Base-by-base conservation (phyloP, 92 coral and sea anemone genomes). In the Palythoa grandis region DNA sequence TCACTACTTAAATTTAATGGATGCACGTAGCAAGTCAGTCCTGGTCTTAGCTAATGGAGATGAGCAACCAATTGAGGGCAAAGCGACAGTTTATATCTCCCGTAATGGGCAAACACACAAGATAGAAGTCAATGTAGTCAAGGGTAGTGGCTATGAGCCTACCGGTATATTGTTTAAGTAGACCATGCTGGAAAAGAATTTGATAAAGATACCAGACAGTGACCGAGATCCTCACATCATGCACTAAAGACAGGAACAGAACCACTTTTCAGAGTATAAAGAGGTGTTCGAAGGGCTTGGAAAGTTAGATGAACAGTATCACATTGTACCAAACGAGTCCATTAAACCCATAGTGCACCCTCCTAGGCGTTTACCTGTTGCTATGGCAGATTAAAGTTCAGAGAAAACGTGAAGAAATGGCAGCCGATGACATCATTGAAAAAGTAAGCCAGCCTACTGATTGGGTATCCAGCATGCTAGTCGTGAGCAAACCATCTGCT, bases 111-210 rank as follows among this genome's bases (percentile, higher is more conserved):
- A 80, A 39, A 53, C 70, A 52, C 87, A 90, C 92, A 79, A 86
- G 25, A 78, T 90, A 1, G 78, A 70, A 69, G 90, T 73, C 48
- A 90, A 19, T 74, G 87, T 86, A 35, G 92, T 80, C 48, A 61
- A 66, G 78, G 87, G 90, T 23, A n/a, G 48, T 70, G 87, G 87
- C 11, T 89, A 90, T 67, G 87, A 90, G 78, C 92, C 90, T n/a
- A n/a, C n/a, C n/a, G n/a, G n/a, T 0, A 86, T 90, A 60, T 73
- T 86, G 35, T 90, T 68, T 47, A 86, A 90, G 87, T 53, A 90
- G 82, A n/a, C n/a, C n/a, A n/a, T n/a, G n/a, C n/a, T n/a, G n/a
- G n/a, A n/a, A n/a, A n/a, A n/a, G n/a, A n/a, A n/a, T n/a, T n/a
- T n/a, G n/a, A n/a, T n/a, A n/a, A n/a, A n/a, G n/a, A n/a, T n/a